Evolutionary conservation across 1,140 invertebrate species (phyloP).

Genomic region (Bombus breviceps): DNA sequence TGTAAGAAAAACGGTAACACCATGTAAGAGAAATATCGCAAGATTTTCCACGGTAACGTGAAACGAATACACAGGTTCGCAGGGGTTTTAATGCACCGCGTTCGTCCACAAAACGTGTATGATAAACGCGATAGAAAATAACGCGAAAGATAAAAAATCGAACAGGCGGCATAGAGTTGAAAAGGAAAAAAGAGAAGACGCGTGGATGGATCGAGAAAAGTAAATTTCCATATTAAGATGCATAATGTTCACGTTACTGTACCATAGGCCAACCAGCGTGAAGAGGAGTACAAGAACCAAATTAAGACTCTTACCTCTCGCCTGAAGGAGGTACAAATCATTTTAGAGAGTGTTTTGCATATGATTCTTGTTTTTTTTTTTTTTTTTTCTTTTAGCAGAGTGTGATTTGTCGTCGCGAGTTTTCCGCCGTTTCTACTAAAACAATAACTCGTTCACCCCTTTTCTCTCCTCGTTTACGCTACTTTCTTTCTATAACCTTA

Average conservation of each 20-base stretch:
- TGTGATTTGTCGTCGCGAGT: constrained; percentile 66
- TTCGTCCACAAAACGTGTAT: not conserved
- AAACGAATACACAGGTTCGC: not conserved
- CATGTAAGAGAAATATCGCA: not conserved
- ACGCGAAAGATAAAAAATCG: not conserved
- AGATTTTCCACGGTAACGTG: not conserved
- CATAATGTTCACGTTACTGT: constrained; percentile 65
- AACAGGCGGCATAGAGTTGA: too few species aligned
- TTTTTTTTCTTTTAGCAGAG: constrained; percentile 49
- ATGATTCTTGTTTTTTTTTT: not conserved
- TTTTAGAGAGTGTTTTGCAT: constrained; percentile 78
- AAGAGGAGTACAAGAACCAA: constrained; percentile 99
- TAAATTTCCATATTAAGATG: not conserved
- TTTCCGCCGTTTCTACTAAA: constrained; percentile 47
- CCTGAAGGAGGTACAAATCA: constrained; percentile 97
- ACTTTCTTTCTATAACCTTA: constrained; percentile 56
- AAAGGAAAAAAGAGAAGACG: not conserved
- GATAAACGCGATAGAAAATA: not conserved
- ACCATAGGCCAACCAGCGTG: constrained; percentile 98
- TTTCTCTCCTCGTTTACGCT: constrained; percentile 44
- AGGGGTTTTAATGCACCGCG: not conserved
- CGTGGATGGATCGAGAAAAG: not conserved
- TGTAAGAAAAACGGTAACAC: not conserved
- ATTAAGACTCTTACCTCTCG: constrained; percentile 99
- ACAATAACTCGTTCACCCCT: constrained; percentile 34